phyloP scores from a whole-genome alignment of 2,797 vertebrate species.

The Sebastes steindachneri region DNA sequence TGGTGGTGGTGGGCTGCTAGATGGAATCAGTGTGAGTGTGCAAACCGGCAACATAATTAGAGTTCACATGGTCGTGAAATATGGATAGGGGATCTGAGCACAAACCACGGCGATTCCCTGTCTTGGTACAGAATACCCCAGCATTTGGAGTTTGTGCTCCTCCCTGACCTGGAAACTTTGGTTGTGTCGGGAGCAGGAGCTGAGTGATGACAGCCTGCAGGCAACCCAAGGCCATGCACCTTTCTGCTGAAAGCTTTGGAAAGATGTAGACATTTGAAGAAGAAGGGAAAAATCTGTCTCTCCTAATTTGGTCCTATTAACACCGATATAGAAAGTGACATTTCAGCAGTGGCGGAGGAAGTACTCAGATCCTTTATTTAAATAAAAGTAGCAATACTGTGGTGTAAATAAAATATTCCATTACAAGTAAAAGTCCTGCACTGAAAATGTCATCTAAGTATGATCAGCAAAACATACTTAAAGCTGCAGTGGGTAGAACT shows the following conservation, averaged over 20 bases:
- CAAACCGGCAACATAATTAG: conserved; percentile 58
- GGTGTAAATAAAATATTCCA: not conserved
- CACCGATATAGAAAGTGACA: not conserved
- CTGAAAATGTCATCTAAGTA: not conserved
- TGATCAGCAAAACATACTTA: not conserved
- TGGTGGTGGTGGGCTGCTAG: conserved; percentile 34
- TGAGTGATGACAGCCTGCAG: conserved; percentile 58
- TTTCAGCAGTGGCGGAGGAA: not conserved
- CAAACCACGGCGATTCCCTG: conserved; percentile 38
- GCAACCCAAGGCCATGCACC: conserved; percentile 60
- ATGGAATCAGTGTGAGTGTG: conserved; percentile 44
- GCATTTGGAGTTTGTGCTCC: conserved; percentile 2
- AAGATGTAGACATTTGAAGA: conserved; percentile 29
- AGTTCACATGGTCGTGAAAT: conserved; percentile 64
- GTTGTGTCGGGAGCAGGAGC: conserved; percentile 33
- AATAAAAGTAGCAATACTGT: not conserved
- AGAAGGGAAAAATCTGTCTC: conserved; percentile 10
- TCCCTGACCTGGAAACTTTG: conserved; percentile 57
- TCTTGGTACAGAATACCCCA: conserved; percentile 18
- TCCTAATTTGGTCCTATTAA: conserved; percentile 6
- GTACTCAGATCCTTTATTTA: not conserved
- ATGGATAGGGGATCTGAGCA: conserved; percentile 47
- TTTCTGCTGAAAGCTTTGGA: conserved; percentile 30
- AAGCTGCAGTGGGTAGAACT: too few species aligned
- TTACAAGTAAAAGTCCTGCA: not conserved